Evolutionary conservation across 2,113 vertebrate species (phyloP).

Genomic region (Thamnophis sirtalis): DNA sequence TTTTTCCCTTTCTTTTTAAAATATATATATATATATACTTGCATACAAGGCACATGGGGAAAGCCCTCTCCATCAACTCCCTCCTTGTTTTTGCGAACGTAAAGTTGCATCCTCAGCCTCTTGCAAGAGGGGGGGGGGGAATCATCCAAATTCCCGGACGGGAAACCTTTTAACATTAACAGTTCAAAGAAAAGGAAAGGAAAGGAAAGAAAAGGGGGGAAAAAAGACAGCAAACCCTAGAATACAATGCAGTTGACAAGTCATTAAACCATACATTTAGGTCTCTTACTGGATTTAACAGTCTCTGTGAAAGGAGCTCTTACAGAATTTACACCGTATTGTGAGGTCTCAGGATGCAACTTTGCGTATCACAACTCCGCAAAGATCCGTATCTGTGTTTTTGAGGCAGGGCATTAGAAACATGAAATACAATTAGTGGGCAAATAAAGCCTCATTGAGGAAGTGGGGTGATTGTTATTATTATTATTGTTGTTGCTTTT

Average conservation of each 20-base stretch:
- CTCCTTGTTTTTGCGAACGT: conserved; percentile 57
- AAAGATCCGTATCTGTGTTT: conserved; percentile 26
- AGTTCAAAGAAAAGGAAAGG: conserved; percentile 27
- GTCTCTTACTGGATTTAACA: conserved; percentile 61
- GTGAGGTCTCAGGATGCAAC: conserved; percentile 68
- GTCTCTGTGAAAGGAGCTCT: conserved; percentile 63
- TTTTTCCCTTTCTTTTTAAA: too few relatives aligned
- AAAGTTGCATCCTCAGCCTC: conserved; percentile 75
- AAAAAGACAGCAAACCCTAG: conserved; percentile 65
- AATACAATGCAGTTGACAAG: conserved; percentile 66
- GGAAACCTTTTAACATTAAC: conserved; percentile 62
- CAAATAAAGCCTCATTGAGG: not conserved
- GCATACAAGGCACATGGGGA: not conserved
- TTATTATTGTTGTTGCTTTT: not conserved
- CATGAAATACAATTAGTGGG: not conserved
- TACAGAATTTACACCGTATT: conserved; percentile 66
- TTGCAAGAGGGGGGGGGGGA: conserved; percentile 40
- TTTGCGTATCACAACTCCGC: conserved; percentile 61
- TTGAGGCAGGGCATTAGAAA: conserved; percentile 16
- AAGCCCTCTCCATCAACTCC: conserved; percentile 40
- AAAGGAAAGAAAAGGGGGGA: not conserved
- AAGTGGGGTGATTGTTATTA: not conserved
- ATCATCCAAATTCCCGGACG: conserved; percentile 37
- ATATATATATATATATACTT: not conserved
- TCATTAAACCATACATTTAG: conserved; percentile 66